Evolutionary conservation across 2,888 invertebrate species (phyloP), one percentile per base, ranked within the genome.

Genomic region (Tinea semifulvella): DNA sequence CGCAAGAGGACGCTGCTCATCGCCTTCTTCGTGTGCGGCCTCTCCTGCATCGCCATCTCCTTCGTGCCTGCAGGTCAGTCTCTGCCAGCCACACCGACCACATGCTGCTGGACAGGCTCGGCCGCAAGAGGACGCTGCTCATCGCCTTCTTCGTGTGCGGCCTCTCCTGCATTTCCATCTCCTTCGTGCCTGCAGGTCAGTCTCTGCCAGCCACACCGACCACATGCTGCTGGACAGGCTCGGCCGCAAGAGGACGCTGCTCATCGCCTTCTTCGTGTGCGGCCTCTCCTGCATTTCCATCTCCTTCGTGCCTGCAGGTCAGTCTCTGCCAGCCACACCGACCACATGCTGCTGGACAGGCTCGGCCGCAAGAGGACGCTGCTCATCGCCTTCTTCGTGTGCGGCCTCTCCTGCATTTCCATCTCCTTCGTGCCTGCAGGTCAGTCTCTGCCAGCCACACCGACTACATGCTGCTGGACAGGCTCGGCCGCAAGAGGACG

Each of bases 401-500:
- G 84, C 52, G 85, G 84, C 0, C 25, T 73, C 1, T 66, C 84
- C 10, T 85, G 85, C 46, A 62, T 84, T 4, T 63, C 71, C 1
- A 82, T 84, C 50, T 65, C 83, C 2, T 82, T 85, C 52, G 58
- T 85, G 11, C 83, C 85, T 7, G 49, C 62, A 49, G 57, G 84
- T 83, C 53, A 72, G 67, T 56, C n/a, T n/a, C n/a, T n/a, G n/a
- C n/a, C n/a, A n/a, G n/a, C n/a, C n/a, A n/a, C n/a, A n/a, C n/a
- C n/a, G n/a, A n/a, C n/a, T n/a, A n/a, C n/a, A n/a, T 87, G 42
- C 73, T 88, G 40, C 82, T 90, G 54, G 87, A 90, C 57, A 72
- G 80, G 26, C 67, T 86, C 26, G 89, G 89, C 1, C 68, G 89
- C 51, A 85, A 87, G 57, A 72, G 74, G 48, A 87, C 88, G 0